Conservation (phyloP, 2,888 invertebrate genomes). For the Sphaerophoria taeniata region DNA sequence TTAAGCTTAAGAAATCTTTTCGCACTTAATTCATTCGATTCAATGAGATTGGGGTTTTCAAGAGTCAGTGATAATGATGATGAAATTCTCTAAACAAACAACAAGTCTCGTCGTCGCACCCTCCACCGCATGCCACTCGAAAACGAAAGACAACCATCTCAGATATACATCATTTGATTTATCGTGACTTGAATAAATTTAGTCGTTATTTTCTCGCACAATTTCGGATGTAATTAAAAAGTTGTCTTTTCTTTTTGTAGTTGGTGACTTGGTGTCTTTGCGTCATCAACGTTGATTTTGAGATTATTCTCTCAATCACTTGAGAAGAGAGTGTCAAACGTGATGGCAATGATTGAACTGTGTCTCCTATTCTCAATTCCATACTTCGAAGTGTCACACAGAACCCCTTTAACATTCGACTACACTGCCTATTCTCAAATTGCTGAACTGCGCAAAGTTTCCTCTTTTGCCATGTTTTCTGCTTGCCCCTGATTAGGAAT, state of each 20-base stretch:
- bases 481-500: conserved; percentile 47
- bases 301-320: neutral
- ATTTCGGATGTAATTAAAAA: conserved; percentile 24
- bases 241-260: conserved; percentile 6
- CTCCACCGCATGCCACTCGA: neutral
- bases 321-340: conserved; percentile 17
- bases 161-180: conserved; percentile 11
- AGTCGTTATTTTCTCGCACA: neutral
- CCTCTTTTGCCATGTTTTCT: neutral
- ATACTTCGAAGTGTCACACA: neutral
- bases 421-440: neutral
- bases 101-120: neutral
- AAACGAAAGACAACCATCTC: neutral
- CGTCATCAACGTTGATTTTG: conserved; percentile 3
- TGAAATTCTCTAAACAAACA: neutral
- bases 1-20: conserved; percentile 9
- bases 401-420: too few species aligned
- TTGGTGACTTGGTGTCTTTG: neutral
- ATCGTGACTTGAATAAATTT: conserved; percentile 36
- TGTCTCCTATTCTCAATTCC: neutral
- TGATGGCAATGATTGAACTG: conserved; percentile 35
- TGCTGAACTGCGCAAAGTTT: neutral
- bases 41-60: neutral
- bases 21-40: conserved; percentile 4
- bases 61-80: neutral